phyloP scores from a whole-genome alignment of 2,113 vertebrate genomes.

The Megaceryle maxima region DNA sequence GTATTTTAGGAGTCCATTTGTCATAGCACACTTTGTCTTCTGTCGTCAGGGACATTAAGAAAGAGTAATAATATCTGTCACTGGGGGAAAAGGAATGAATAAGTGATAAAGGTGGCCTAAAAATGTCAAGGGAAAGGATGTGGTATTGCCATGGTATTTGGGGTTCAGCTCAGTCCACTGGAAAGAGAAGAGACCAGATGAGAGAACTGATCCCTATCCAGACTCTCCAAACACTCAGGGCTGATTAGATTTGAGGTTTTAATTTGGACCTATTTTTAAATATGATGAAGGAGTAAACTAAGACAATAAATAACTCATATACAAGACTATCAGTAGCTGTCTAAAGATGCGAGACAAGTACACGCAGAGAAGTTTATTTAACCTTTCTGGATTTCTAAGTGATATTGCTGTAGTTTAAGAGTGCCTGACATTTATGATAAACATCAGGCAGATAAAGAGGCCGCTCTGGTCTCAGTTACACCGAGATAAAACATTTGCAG shows the following conservation, averaged over 20 bases:
- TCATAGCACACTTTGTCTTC: constrained; percentile 54
- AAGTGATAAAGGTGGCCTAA: constrained; percentile 68
- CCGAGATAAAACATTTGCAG: not conserved
- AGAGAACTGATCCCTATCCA: constrained; percentile 26
- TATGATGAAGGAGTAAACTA: not conserved
- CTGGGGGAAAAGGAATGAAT: constrained; percentile 38
- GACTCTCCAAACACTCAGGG: constrained; percentile 14
- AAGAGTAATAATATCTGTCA: constrained; percentile 49
- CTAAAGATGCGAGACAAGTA: not conserved
- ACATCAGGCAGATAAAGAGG: not conserved
- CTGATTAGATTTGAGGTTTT: constrained; percentile 44
- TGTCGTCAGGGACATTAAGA: constrained; percentile 38
- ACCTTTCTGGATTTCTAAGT: not conserved
- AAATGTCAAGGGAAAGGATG: constrained; percentile 59
- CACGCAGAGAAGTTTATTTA: constrained; percentile 26
- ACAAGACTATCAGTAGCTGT: constrained; percentile 25
- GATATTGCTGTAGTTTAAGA: not conserved
- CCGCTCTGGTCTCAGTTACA: not conserved
- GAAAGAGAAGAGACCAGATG: not conserved
- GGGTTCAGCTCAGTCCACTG: constrained; percentile 51
- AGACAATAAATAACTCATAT: constrained; percentile 27
- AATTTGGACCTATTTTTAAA: constrained; percentile 44
- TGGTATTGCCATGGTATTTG: constrained; percentile 6
- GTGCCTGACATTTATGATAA: not conserved
- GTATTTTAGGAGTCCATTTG: constrained; percentile 59